phyloP scores from a whole-genome alignment of 1,140 invertebrate genomes.

The Cotesia chilonis region DNA sequence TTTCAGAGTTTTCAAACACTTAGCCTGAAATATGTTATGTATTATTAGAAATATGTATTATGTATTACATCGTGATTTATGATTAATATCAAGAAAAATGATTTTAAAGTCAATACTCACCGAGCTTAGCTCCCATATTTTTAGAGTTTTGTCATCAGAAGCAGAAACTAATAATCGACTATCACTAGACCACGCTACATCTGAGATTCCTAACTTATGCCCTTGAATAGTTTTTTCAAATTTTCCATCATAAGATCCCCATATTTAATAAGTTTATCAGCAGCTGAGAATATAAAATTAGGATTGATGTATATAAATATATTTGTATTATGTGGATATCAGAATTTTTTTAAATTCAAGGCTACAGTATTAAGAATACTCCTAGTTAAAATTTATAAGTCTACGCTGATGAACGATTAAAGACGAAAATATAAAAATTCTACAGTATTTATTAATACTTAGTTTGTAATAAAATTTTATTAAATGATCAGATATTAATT shows the following conservation, averaged over 20 bases:
- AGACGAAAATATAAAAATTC: too few relatives aligned
- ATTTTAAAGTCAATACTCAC: constrained; percentile 63
- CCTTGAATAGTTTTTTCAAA: constrained; percentile 98
- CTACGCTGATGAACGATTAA: too few relatives aligned
- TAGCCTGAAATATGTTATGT: constrained; percentile 73
- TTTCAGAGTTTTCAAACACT: constrained; percentile 98
- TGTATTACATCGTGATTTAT: not conserved
- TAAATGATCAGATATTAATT: too few relatives aligned
- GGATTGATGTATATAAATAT: not conserved
- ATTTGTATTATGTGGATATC: too few relatives aligned
- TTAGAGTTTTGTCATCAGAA: constrained; percentile 99
- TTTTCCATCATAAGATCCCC: constrained; percentile 99
- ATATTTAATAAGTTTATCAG: constrained; percentile 98
- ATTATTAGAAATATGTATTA: too few relatives aligned
- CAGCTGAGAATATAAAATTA: constrained; percentile 68
- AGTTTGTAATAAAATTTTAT: too few relatives aligned
- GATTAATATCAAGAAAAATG: constrained; percentile 22
- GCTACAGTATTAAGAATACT: too few relatives aligned
- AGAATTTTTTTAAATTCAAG: too few relatives aligned
- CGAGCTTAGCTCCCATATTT: constrained; percentile 97
- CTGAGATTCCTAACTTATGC: constrained; percentile 98
- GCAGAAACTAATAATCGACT: constrained; percentile 94
- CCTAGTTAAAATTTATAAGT: too few relatives aligned
- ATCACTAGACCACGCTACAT: constrained; percentile 99
- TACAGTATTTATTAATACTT: too few relatives aligned